Evolutionary conservation across 1,140 invertebrate species (phyloP).

Genomic region (Arion vulgaris): DNA sequence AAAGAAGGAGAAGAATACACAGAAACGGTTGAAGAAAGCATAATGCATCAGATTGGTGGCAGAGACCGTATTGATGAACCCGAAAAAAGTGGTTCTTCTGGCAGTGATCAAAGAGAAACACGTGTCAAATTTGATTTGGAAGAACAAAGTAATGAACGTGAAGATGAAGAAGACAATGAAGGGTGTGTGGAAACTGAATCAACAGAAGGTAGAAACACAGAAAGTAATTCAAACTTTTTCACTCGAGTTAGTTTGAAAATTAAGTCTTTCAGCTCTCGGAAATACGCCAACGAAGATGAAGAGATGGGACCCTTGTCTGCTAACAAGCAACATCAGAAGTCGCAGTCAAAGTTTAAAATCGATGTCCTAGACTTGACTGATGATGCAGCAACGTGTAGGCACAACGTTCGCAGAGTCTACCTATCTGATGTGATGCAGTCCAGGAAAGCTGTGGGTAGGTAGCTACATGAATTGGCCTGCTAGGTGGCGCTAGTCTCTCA

Average conservation of each 20-base stretch:
- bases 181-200: background rate
- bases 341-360: conserved; percentile 39
- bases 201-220: conserved; percentile 22
- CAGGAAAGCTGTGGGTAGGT: conserved; percentile 47
- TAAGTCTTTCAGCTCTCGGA: conserved; percentile 41
- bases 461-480: background rate
- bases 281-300: conserved; percentile 44
- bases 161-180: conserved; percentile 30
- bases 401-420: conserved; percentile 44
- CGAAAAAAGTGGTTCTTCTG: background rate
- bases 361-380: conserved; percentile 60
- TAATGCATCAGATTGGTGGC: background rate
- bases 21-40: background rate
- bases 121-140: background rate
- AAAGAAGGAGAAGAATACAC: background rate
- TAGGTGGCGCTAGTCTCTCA: background rate
- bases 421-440: conserved; percentile 49
- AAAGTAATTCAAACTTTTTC: conserved; percentile 50
- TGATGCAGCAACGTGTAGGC: conserved; percentile 44
- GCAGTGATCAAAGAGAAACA: background rate
- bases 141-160: conserved; percentile 18
- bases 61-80: background rate
- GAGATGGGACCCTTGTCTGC: background rate
- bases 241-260: conserved; percentile 60
- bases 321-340: background rate